phyloP scores from a whole-genome alignment of 2,797 vertebrate species.

The Hydrolagus colliei region DNA sequence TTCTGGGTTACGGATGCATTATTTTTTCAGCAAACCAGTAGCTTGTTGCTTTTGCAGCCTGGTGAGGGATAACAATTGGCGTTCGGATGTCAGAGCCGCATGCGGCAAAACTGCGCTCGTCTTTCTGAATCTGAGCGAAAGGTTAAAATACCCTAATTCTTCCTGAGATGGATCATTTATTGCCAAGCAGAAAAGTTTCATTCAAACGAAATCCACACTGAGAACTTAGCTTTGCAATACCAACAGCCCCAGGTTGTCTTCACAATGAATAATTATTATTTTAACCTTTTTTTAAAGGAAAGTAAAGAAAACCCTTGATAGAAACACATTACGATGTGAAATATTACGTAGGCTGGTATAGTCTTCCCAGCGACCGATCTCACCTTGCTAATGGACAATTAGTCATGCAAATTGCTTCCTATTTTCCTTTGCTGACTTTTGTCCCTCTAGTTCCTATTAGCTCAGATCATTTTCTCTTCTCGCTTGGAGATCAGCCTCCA shows the following conservation, averaged over 20 bases:
- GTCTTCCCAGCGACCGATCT: not conserved
- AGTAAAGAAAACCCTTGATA: not conserved
- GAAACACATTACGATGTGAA: not conserved
- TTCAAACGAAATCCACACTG: conserved; percentile 4
- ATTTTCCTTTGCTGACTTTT: no score
- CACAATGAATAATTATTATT: conserved; percentile 5
- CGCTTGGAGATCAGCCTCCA: not conserved
- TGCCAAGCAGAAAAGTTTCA: not conserved
- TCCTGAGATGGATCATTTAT: not conserved
- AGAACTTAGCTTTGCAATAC: conserved; percentile 1
- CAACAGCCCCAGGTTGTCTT: not conserved
- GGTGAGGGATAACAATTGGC: not conserved
- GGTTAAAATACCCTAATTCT: conserved; percentile 22
- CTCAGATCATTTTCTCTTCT: no score
- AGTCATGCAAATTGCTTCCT: not conserved
- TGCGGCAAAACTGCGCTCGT: not conserved
- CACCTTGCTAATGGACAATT: not conserved
- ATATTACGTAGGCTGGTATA: not conserved
- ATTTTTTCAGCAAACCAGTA: not conserved
- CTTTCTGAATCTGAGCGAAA: not conserved
- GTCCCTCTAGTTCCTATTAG: no score
- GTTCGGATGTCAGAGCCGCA: not conserved
- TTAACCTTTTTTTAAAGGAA: not conserved
- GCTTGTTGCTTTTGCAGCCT: not conserved
- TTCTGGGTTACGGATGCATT: not conserved